phyloP scores from a whole-genome alignment of 2,888 invertebrate species.

The Epirrhoe tristata region DNA sequence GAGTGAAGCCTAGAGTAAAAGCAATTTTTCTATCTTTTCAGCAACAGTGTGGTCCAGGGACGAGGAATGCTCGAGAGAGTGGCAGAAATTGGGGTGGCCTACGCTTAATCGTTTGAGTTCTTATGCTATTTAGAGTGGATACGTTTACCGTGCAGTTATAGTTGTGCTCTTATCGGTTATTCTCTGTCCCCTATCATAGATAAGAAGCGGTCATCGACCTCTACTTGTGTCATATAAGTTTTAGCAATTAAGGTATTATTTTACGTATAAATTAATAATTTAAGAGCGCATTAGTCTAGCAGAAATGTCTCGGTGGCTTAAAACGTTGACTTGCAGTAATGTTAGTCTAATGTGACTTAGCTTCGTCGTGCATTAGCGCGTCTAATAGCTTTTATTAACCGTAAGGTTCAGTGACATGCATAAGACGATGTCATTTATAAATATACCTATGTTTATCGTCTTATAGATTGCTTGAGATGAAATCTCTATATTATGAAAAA shows the following conservation, averaged over 20 bases:
- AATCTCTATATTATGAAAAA: too few species aligned
- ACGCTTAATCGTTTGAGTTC: too few species aligned
- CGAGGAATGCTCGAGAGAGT: too few species aligned
- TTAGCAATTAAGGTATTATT: neutral
- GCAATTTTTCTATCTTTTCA: too few species aligned
- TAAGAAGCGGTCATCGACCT: constrained; percentile 1
- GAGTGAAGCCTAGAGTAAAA: too few species aligned
- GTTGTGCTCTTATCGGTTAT: neutral
- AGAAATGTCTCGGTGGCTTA: neutral
- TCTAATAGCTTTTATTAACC: constrained; percentile 10
- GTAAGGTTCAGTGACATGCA: constrained; percentile 3
- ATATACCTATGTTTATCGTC: neutral
- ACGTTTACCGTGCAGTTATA: neutral
- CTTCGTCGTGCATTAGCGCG: constrained; percentile 16
- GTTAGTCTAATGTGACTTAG: constrained; percentile 15
- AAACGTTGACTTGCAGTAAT: constrained; percentile 1
- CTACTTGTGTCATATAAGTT: neutral
- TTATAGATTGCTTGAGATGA: too few species aligned
- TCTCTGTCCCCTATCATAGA: neutral
- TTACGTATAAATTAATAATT: neutral
- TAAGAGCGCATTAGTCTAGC: neutral
- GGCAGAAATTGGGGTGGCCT: too few species aligned
- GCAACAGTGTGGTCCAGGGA: too few species aligned
- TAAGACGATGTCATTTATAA: neutral
- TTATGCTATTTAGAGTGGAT: too few species aligned